Evolutionary conservation across 1,140 invertebrate genomes (phyloP).

Genomic region (Dendroctonus ponderosae): DNA sequence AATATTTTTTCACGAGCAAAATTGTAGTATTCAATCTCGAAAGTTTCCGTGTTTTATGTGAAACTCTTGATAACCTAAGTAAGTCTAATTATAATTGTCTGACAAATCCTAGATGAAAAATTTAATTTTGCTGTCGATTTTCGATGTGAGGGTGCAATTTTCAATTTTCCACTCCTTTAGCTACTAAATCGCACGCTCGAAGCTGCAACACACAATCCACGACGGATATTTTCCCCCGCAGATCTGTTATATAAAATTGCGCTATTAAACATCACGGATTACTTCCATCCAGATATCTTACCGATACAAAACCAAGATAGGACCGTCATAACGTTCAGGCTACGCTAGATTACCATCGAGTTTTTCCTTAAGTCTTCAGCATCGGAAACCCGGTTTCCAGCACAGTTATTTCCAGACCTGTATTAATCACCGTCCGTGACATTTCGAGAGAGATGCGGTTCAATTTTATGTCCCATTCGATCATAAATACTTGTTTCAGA

Average conservation of each 20-base stretch:
- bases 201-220: no score
- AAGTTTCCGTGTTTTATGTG: no score
- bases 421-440: constrained; percentile 15
- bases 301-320: not conserved
- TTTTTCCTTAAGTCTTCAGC: not conserved
- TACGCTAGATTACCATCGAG: constrained; percentile 2
- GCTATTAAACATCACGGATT: not conserved
- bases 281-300: not conserved
- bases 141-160: not conserved
- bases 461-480: constrained; percentile 11
- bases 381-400: constrained; percentile 6
- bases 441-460: constrained; percentile 7
- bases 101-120: not conserved
- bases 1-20: no score
- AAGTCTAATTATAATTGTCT: no score
- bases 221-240: no score
- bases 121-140: not conserved
- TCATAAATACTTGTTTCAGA: not conserved
- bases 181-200: not conserved
- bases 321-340: constrained; percentile 5
- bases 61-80: no score
- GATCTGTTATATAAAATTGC: not conserved
- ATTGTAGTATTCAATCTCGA: no score
- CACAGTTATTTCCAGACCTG: constrained; percentile 6
- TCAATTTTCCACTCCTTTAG: not conserved